Conservation (phyloP, 2,113 vertebrate genomes). For the Myotis davidii region DNA sequence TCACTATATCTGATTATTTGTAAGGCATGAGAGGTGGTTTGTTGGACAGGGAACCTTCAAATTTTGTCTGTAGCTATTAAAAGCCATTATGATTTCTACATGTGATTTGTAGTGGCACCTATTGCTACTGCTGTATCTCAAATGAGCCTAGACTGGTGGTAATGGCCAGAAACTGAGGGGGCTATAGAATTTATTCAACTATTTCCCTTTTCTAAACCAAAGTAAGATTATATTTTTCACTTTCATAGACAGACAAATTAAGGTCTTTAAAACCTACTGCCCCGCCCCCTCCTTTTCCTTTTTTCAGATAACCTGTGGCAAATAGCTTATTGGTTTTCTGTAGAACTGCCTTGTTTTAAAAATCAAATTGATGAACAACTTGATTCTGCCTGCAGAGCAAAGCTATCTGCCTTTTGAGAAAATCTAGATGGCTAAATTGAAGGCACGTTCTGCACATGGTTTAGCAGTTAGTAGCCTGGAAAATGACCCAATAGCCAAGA, state of each 20-base stretch:
- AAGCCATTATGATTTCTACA: neutral
- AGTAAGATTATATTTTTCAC: neutral
- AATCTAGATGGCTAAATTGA: constrained; percentile 74
- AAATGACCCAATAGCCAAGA: constrained; percentile 76
- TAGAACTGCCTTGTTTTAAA: constrained; percentile 69
- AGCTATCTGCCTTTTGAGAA: constrained; percentile 68
- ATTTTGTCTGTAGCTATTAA: constrained; percentile 34
- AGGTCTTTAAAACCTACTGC: constrained; percentile 49
- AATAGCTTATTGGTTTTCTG: constrained; percentile 31
- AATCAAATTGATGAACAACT: constrained; percentile 54
- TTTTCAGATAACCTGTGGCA: neutral
- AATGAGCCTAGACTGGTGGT: neutral
- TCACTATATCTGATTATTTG: neutral
- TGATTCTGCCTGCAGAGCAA: constrained; percentile 66
- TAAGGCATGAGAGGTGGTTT: neutral
- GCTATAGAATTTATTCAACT: constrained; percentile 30
- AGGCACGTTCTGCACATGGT: constrained; percentile 77
- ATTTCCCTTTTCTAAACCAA: constrained; percentile 7
- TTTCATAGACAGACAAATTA: constrained; percentile 47
- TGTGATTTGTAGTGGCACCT: constrained; percentile 10
- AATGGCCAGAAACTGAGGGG: neutral
- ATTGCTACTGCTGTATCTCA: neutral
- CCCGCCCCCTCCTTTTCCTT: neutral
- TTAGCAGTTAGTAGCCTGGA: constrained; percentile 80
- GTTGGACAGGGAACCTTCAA: neutral